Percentiles rank a stretch among this genome's conserved stretches.
phyloP scores from a whole-genome alignment of 35 echinoderm and acorn worm species.

The Nesometra sesokonis region DNA sequence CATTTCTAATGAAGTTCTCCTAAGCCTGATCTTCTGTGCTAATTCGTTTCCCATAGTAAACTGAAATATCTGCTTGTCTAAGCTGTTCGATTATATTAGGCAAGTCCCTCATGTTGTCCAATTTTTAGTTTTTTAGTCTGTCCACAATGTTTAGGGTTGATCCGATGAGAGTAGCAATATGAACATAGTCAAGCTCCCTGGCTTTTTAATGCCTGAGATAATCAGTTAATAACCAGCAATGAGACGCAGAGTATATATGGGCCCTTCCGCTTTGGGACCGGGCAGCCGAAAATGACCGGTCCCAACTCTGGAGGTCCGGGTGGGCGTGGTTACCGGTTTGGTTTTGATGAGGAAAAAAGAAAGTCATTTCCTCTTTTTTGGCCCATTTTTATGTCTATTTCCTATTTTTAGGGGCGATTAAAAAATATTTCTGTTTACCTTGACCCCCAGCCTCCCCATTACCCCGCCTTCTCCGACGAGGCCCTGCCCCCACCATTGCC shows the following conservation, averaged over 20 bases:
- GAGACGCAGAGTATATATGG: slow-evolving; percentile 36
- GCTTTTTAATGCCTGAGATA: slow-evolving; percentile 22
- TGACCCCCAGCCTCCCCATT: no score
- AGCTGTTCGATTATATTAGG: background rate
- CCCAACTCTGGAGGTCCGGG: no score
- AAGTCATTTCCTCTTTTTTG: no score
- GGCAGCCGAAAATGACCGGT: no score
- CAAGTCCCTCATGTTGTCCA: slow-evolving; percentile 3
- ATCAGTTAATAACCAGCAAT: slow-evolving; percentile 12
- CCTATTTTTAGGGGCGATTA: no score
- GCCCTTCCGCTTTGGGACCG: no score
- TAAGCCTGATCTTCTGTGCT: background rate
- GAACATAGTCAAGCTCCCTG: slow-evolving; percentile 20
- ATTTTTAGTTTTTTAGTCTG: slow-evolving; percentile 4
- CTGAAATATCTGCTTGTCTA: background rate
- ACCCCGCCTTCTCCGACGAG: no score
- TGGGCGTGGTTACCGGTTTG: no score
- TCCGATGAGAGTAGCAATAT: background rate
- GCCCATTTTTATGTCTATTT: no score
- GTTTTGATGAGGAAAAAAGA: no score
- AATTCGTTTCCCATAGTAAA: background rate
- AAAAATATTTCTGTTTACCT: no score
- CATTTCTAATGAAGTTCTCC: background rate
- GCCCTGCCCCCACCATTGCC: no score
- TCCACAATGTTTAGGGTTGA: slow-evolving; percentile 20